Conservation (phyloP, 2,888 invertebrate species). For the Nudaria mundana region DNA sequence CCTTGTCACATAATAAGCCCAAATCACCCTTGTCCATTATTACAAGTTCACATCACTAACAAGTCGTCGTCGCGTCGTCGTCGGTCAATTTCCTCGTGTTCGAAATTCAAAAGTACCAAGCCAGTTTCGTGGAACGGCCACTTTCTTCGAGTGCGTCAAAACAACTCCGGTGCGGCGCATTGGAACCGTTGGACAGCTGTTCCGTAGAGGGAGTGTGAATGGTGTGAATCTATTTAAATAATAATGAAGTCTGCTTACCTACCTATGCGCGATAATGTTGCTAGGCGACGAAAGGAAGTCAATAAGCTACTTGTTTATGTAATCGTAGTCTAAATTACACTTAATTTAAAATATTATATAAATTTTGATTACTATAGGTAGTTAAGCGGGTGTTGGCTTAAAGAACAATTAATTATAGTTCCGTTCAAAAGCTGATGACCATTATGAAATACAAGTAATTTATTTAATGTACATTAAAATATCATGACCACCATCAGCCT, state of each 20-base stretch:
- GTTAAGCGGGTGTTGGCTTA: no score
- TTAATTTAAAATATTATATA: not conserved
- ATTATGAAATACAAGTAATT: no score
- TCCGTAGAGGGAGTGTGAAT: conserved; percentile 50
- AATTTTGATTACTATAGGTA: not conserved
- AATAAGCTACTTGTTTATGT: no score
- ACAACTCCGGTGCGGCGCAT: conserved; percentile 55
- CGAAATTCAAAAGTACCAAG: conserved; percentile 9
- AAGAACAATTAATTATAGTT: no score
- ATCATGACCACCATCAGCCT: no score
- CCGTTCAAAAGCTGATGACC: no score
- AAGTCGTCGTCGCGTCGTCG: conserved; percentile 4
- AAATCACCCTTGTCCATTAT: conserved; percentile 17
- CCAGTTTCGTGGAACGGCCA: conserved; percentile 34
- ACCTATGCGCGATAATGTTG: not conserved
- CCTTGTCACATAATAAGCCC: conserved; percentile 5
- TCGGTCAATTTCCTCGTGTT: conserved; percentile 7
- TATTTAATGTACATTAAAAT: no score
- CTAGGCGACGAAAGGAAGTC: not conserved
- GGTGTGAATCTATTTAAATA: not conserved
- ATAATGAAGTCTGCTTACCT: not conserved
- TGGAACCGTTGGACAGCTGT: conserved; percentile 37
- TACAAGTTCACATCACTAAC: conserved; percentile 12
- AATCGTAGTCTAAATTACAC: no score
- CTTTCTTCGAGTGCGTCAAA: conserved; percentile 52